Conservation (phyloP, 2,113 vertebrate species). For the Cathartes aura region DNA sequence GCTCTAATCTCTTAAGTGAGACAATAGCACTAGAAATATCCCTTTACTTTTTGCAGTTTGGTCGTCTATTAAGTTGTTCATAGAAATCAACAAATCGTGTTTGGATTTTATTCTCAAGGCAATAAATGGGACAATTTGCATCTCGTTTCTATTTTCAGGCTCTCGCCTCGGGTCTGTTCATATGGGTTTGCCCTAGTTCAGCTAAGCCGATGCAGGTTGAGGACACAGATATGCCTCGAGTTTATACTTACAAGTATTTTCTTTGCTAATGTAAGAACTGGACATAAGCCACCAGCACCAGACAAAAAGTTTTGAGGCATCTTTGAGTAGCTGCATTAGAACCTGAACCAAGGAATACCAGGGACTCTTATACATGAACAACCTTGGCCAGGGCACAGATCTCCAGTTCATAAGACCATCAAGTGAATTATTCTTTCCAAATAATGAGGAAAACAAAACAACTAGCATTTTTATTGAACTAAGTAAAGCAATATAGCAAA, state of each 20-base stretch:
- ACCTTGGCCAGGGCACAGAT: neutral
- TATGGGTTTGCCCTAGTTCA: neutral
- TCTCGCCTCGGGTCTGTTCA: neutral
- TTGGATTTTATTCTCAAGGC: neutral
- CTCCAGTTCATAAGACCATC: neutral
- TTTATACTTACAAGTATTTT: neutral
- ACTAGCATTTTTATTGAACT: neutral
- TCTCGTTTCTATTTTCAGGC: fast-evolving
- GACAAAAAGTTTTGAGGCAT: neutral
- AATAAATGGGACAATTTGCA: neutral
- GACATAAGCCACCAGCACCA: neutral
- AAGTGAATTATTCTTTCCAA: neutral
- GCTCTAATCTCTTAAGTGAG: neutral
- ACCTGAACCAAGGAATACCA: neutral
- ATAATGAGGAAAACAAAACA: neutral
- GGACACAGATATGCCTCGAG: neutral
- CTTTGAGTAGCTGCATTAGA: neutral
- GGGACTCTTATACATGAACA: neutral
- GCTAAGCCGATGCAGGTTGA: neutral
- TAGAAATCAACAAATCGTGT: neutral
- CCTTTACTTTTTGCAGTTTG: neutral
- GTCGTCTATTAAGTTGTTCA: neutral
- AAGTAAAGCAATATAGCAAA: neutral
- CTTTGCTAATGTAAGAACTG: neutral
- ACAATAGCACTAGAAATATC: neutral